Base-by-base conservation (phyloP, 2,797 vertebrate species). In the Acanthurus lineatus region DNA sequence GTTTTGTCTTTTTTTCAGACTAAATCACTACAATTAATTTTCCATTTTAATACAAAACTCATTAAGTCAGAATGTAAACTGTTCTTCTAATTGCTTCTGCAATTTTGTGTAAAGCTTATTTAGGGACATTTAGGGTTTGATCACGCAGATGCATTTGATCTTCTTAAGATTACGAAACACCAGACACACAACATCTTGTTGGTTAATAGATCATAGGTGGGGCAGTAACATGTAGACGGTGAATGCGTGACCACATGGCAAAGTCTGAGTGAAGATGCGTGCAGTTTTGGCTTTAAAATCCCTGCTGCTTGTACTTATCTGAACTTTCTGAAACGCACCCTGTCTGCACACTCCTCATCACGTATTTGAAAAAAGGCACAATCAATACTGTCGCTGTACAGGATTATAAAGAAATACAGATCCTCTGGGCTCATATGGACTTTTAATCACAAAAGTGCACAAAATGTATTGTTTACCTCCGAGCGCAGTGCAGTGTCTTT, bases 261-360 rank as follows among this genome's bases (percentile, higher is more conserved):
- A 19, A 10, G 79, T 78, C 80, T 73, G 67, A 60, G 67, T 0
- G 19, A 69, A 47, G 69, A 77, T 76, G 78, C 49, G 32, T 81
- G 81, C 75, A 25, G 71, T 72, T 84, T 82, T 38, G 87, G 74
- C 73, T 85, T 74, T 83, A 56, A 86, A 88, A 71, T 89, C 88
- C 88, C 89, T 78, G 84, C 86, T 83, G 89, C 72, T 82, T 75
- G 77, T 3, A 79, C 87, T 83, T 6, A 54, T 53, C 25, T 89
- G 84, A 91, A 89, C 84, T 67, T 76, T 59, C 16, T 35, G 64
- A 61, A 67, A 16, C 16, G 1, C 22, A 52, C 38, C 10, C 64
- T 3, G 78, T 42, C 76, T 73, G 62, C 57, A 54, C 35, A 56
- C 75, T 60, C 9, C 2, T 32, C 12, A 6, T n/a, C 61, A 40